These are phyloP conservation scores for Bufo bufo DNA, from an alignment of 2,113 vertebrate genomes.

Conservation along the genomic window DNA sequence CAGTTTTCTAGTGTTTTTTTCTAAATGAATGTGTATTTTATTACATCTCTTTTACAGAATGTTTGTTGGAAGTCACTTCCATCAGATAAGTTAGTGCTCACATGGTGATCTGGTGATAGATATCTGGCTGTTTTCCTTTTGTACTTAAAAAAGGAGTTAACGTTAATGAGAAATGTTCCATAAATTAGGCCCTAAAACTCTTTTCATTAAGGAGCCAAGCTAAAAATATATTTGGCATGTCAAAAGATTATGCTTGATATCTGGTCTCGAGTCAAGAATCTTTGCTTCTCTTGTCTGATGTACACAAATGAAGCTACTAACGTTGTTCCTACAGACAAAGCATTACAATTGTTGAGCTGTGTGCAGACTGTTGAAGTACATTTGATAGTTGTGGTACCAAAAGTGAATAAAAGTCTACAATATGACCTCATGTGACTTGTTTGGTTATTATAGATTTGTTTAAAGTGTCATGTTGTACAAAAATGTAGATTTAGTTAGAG, in stretches of 20 bases:
- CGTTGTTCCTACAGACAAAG: not conserved
- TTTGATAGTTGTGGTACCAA: no score
- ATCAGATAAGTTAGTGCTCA: slow-evolving; percentile 44
- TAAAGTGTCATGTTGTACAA: not conserved
- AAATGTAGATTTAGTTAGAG: not conserved
- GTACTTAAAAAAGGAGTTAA: slow-evolving; percentile 41
- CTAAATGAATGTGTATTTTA: slow-evolving; percentile 22
- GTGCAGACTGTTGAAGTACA: not conserved
- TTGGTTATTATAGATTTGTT: not conserved
- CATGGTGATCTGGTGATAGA: slow-evolving; percentile 49
- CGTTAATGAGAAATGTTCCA: slow-evolving; percentile 53
- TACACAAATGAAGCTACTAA: not conserved
- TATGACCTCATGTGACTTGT: not conserved
- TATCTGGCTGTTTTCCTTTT: slow-evolving; percentile 38
- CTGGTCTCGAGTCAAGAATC: slow-evolving; percentile 44
- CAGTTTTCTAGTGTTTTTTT: not conserved
- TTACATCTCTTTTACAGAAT: slow-evolving; percentile 5
- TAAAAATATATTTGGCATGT: slow-evolving; percentile 54
- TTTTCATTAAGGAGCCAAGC: slow-evolving; percentile 43
- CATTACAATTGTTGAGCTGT: not conserved
- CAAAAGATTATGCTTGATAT: slow-evolving; percentile 26
- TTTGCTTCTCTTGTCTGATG: slow-evolving; percentile 12
- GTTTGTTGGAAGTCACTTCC: slow-evolving; percentile 18
- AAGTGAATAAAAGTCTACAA: not conserved
- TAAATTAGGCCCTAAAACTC: slow-evolving; percentile 43